Conservation (phyloP, 1,140 invertebrate species). For the Glomeris maerens region DNA sequence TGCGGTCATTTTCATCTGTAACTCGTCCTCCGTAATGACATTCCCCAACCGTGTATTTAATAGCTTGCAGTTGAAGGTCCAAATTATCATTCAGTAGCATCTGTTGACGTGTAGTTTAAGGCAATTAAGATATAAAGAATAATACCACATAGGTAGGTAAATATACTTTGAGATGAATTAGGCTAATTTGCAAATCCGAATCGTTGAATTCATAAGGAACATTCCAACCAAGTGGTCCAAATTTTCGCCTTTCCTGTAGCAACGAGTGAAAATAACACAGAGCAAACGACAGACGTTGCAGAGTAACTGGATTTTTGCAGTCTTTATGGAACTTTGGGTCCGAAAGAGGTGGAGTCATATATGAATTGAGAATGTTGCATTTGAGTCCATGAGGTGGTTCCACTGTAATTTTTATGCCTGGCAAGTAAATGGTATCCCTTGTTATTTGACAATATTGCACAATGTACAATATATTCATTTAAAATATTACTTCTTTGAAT, state of each 20-base stretch:
- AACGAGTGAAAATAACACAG: conserved; percentile 39
- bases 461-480: conserved; percentile 11
- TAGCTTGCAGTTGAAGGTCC: conserved; percentile 38
- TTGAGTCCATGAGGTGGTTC: conserved; percentile 36
- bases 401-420: conserved; percentile 39
- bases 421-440: conserved; percentile 19
- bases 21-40: conserved; percentile 94
- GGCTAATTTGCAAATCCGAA: conserved; percentile 36
- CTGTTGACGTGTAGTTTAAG: conserved; percentile 10
- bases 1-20: conserved; percentile 88
- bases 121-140: too few relatives aligned
- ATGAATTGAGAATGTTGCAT: conserved; percentile 35
- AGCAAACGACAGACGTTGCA: conserved; percentile 35
- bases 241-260: conserved; percentile 37
- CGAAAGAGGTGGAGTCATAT: conserved; percentile 35
- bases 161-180: conserved; percentile 33
- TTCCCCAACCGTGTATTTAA: conserved; percentile 94
- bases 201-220: conserved; percentile 41
- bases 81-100: neutral
- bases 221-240: conserved; percentile 38
- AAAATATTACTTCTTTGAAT: conserved; percentile 41
- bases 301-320: conserved; percentile 38
- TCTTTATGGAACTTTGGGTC: conserved; percentile 33
- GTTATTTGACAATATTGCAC: conserved; percentile 21
- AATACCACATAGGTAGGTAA: conserved; percentile 21